phyloP scores from a whole-genome alignment of 2,113 vertebrate genomes.

The Taxidea taxus region DNA sequence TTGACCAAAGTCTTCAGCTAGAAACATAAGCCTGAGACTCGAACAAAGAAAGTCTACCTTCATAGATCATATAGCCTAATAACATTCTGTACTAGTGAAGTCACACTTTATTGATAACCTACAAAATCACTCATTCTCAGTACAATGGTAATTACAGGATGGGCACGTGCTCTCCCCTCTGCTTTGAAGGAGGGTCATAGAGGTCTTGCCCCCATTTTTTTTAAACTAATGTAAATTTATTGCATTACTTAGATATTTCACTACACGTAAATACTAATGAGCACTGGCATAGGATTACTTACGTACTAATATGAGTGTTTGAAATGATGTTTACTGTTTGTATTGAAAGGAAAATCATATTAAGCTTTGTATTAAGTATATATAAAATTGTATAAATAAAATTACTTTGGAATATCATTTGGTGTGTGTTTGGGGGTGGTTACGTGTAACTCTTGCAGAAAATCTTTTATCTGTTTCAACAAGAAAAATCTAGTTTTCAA shows the following conservation, averaged over 20 bases:
- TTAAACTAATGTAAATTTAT: background rate
- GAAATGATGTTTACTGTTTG: background rate
- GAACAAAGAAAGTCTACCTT: background rate
- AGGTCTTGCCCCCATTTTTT: background rate
- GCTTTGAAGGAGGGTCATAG: background rate
- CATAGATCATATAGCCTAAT: background rate
- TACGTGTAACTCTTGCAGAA: background rate
- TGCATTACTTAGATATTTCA: background rate
- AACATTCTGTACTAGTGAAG: background rate
- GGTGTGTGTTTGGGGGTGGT: background rate
- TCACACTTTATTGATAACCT: background rate
- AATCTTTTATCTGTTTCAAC: background rate
- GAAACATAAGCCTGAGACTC: background rate
- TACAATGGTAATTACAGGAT: accelerated
- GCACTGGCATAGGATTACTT: background rate
- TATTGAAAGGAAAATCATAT: background rate
- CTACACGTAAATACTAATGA: background rate
- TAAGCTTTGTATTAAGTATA: background rate
- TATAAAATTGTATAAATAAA: background rate
- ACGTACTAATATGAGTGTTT: background rate
- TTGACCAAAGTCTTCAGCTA: background rate
- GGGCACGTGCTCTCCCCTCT: accelerated
- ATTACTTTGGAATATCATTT: background rate
- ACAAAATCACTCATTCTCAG: background rate
- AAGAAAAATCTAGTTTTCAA: background rate